phyloP scores from a whole-genome alignment of 2,113 vertebrate genomes.

The Malurus alboscapulatus region DNA sequence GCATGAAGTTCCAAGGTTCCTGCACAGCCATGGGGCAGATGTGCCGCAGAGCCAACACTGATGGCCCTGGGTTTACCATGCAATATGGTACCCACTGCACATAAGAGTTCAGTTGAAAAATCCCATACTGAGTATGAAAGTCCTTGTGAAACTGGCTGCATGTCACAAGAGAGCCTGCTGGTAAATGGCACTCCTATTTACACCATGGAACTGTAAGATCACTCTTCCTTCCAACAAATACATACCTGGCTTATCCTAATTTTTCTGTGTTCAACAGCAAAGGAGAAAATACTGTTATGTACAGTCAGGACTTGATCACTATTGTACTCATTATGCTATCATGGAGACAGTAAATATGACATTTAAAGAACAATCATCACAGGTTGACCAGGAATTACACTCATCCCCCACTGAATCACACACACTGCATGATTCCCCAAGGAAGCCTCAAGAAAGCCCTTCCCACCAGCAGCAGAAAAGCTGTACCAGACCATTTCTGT shows the following conservation, averaged over 20 bases:
- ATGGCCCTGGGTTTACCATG: background rate
- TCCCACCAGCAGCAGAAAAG: background rate
- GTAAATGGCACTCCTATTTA: background rate
- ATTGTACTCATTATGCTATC: background rate
- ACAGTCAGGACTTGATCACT: background rate
- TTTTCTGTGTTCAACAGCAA: background rate
- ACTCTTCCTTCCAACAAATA: background rate
- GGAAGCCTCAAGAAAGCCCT: background rate
- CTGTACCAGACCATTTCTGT: background rate
- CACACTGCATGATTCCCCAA: background rate
- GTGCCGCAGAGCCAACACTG: background rate
- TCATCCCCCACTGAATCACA: background rate
- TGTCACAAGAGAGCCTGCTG: background rate
- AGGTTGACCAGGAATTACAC: background rate
- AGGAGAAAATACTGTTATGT: background rate
- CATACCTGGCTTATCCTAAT: background rate
- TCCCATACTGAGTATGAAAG: background rate
- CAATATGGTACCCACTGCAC: background rate
- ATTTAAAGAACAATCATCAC: background rate
- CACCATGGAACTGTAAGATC: background rate
- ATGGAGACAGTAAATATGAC: background rate
- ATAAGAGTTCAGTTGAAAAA: background rate
- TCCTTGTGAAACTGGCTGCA: background rate
- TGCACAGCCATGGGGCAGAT: background rate
- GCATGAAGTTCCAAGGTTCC: accelerated